phyloP scores from a whole-genome alignment of 2,888 invertebrate genomes.

The Dichetophora obliterata region DNA sequence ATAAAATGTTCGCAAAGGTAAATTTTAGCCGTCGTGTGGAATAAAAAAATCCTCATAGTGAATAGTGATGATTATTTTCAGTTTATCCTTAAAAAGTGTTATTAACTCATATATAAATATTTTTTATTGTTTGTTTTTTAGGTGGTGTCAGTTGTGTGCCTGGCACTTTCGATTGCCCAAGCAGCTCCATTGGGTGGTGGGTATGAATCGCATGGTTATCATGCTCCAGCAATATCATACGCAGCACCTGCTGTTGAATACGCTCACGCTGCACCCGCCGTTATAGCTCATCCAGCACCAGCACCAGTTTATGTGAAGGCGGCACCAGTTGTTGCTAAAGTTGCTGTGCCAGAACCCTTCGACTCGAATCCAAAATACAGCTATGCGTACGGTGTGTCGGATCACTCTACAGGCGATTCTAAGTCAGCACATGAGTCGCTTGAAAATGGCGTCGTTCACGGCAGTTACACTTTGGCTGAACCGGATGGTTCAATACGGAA shows the following conservation, averaged over 20 bases:
- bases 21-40: conserved; percentile 46
- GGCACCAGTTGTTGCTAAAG: conserved; percentile 69
- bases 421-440: conserved; percentile 72
- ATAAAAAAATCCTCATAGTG: neutral
- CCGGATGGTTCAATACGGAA: conserved; percentile 76
- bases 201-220: conserved; percentile 52
- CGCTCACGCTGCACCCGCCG: conserved; percentile 56
- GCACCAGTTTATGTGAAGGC: conserved; percentile 62
- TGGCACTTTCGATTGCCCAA: conserved; percentile 58
- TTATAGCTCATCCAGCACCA: conserved; percentile 61
- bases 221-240: conserved; percentile 50
- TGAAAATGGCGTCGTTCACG: conserved; percentile 77
- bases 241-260: conserved; percentile 45
- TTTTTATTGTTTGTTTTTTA: conserved; percentile 42
- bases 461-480: conserved; percentile 75
- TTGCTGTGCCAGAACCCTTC: conserved; percentile 68
- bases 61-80: neutral
- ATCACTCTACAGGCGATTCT: conserved; percentile 75
- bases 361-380: conserved; percentile 71
- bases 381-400: conserved; percentile 74
- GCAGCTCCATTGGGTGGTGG: conserved; percentile 57
- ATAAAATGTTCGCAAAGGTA: conserved; percentile 66
- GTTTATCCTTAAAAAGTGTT: neutral
- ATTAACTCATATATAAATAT: neutral
- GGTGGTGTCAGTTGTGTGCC: conserved; percentile 61